Base-by-base conservation (phyloP, 2,797 vertebrate genomes). In the Anguilla pacifica region DNA sequence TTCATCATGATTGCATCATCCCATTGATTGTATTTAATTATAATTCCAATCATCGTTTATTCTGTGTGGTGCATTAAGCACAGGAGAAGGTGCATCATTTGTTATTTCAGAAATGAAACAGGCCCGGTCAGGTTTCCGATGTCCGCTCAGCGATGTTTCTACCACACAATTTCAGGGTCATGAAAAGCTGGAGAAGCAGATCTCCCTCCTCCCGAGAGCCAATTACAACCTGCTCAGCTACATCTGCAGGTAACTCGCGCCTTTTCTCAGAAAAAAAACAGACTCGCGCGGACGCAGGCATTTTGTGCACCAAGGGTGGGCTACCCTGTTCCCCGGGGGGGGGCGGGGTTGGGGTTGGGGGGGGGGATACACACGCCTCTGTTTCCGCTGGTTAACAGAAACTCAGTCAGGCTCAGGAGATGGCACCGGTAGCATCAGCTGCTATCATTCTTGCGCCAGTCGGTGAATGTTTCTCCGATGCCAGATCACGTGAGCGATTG, bases 161-260 rank as follows among this genome's bases (percentile, higher is more conserved):
- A 9, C 1, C 5, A 72, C 86, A 15, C n/a, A 25, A 15, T 92
- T 82, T 90, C 91, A 99, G 98, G 97, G 97, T 84, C 96, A 95
- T 84, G 93, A 95, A 87, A 96, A 96, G 17, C 89, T 99, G 90
- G 94, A 96, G 89, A 97, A 97, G 89, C 98, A 99, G 90, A 95
- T 99, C 2, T 91, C 96, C 22, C 94, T 96, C 72, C 96, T 99
- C 31, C 98, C 99, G 77, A 96, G 92, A 91, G 93, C 95, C 77
- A 99, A 98, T 95, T 99, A 98, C 93, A 98, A 96, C 94, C 98
- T 99, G 13, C 97, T 99, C 85, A 97, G 98, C 92, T 99, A 98
- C 70, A 94, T 97, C 88, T 99, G 98, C 96, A 96, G 98, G 98
- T 98, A 94, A 94, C 92, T 28, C 83, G 51, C 74, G 22, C 13